Evolutionary conservation across 1,140 invertebrate species (phyloP).

Genomic region (Calosoma granatense): DNA sequence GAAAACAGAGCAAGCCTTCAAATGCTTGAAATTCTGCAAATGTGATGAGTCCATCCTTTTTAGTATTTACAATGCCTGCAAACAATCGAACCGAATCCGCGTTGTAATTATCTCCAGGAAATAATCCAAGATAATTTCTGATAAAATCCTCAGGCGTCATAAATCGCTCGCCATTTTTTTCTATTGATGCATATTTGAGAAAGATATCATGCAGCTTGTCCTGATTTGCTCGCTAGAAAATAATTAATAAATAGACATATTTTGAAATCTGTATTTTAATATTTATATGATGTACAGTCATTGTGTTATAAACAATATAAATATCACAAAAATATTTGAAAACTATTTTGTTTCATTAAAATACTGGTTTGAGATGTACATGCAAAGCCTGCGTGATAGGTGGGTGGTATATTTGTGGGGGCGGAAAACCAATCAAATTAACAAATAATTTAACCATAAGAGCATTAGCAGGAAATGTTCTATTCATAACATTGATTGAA

Average conservation of each 20-base stretch:
- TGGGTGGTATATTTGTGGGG: too few relatives aligned
- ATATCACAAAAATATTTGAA: too few relatives aligned
- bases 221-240: constrained; percentile 56
- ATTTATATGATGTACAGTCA: too few relatives aligned
- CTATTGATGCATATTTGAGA: constrained; percentile 61
- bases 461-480: too few relatives aligned
- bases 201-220: constrained; percentile 76
- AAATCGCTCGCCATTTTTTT: constrained; percentile 68
- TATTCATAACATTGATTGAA: too few relatives aligned
- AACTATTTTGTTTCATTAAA: too few relatives aligned
- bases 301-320: too few relatives aligned
- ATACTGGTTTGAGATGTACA: too few relatives aligned
- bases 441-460: too few relatives aligned
- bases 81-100: constrained; percentile 78
- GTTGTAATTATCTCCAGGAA: constrained; percentile 70
- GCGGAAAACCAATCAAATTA: too few relatives aligned
- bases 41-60: constrained; percentile 91
- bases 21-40: constrained; percentile 95
- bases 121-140: constrained; percentile 75
- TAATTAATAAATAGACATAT: background rate
- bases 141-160: constrained; percentile 90
- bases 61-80: constrained; percentile 87
- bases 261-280: too few relatives aligned
- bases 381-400: too few relatives aligned
- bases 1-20: constrained; percentile 84